Evolutionary conservation across 1,140 invertebrate species (phyloP).

Genomic region (Drosophila repletoides): DNA sequence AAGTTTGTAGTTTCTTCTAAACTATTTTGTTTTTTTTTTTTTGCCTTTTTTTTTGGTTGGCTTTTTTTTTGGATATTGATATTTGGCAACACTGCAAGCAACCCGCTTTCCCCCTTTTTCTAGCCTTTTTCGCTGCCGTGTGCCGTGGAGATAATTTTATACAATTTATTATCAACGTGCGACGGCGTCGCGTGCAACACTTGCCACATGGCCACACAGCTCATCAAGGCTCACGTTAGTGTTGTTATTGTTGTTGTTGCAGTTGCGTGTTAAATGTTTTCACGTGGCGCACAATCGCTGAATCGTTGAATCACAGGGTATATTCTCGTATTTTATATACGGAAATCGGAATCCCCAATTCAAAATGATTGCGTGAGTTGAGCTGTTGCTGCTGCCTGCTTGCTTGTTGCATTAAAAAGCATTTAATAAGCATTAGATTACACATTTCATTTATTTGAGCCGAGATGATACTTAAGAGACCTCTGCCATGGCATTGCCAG

Average conservation of each 20-base stretch:
- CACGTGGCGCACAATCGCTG: conserved; percentile 53
- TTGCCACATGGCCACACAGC: conserved; percentile 69
- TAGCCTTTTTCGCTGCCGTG: conserved; percentile 42
- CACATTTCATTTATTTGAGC: conserved; percentile 32
- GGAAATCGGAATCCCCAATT: conserved; percentile 36
- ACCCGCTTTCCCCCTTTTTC: background rate
- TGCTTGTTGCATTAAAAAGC: conserved; percentile 64
- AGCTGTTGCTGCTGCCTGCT: background rate
- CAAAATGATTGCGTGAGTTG: conserved; percentile 41
- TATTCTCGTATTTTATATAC: conserved; percentile 41
- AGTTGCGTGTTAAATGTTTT: conserved; percentile 76
- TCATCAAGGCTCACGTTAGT: conserved; percentile 15
- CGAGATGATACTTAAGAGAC: background rate
- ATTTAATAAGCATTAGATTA: conserved; percentile 81
- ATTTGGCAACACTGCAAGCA: too few relatives aligned
- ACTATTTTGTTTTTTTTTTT: too few relatives aligned
- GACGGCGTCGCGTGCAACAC: conserved; percentile 72
- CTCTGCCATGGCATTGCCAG: background rate
- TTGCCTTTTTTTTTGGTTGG: too few relatives aligned
- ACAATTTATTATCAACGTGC: conserved; percentile 75
- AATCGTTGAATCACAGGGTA: too few relatives aligned
- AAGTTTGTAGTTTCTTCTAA: too few relatives aligned
- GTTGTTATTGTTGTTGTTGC: background rate
- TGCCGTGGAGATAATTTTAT: conserved; percentile 77
- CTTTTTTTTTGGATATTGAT: too few relatives aligned